Evolutionary conservation across 2,888 invertebrate species (phyloP).

Genomic region (Cataglyphis livida): DNA sequence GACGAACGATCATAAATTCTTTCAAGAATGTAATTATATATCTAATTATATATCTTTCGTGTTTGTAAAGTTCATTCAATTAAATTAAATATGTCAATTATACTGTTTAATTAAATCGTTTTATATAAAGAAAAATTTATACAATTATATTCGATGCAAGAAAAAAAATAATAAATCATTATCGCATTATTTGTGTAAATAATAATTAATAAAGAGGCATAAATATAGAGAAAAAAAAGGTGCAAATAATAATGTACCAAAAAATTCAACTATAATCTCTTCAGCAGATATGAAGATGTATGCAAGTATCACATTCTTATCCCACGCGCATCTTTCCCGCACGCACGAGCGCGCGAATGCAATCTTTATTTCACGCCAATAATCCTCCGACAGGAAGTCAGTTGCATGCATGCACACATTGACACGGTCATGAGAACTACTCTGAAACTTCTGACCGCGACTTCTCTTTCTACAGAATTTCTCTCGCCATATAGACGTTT

Average conservation of each 20-base stretch:
- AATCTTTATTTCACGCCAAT: constrained; percentile 56
- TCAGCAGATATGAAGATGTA: constrained; percentile 30
- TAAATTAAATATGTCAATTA: neutral
- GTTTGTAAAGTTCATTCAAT: neutral
- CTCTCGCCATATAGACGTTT: constrained; percentile 20
- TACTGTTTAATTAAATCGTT: neutral
- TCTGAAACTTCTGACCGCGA: constrained; percentile 28
- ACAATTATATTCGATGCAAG: neutral
- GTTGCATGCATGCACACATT: constrained; percentile 23
- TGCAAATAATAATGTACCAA: neutral
- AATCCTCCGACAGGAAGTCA: constrained; percentile 52
- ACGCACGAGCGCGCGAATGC: constrained; percentile 37
- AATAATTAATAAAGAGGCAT: neutral
- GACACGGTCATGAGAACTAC: constrained; percentile 46
- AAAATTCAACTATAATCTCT: constrained; percentile 11
- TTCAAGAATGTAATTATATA: neutral
- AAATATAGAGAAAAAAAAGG: neutral
- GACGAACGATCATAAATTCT: neutral
- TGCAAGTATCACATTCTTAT: constrained; percentile 47
- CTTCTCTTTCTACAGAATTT: constrained; percentile 39
- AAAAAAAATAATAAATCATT: neutral
- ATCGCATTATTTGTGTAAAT: neutral
- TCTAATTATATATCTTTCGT: neutral
- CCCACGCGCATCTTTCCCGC: constrained; percentile 36
- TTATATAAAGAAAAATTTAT: neutral